A percentile compares a stretch with the other conserved stretches of the same genome.
These are phyloP conservation scores for Acromyrmex heyeri DNA, from an alignment of 1,140 invertebrate genomes.

Conservation along the genomic window DNA sequence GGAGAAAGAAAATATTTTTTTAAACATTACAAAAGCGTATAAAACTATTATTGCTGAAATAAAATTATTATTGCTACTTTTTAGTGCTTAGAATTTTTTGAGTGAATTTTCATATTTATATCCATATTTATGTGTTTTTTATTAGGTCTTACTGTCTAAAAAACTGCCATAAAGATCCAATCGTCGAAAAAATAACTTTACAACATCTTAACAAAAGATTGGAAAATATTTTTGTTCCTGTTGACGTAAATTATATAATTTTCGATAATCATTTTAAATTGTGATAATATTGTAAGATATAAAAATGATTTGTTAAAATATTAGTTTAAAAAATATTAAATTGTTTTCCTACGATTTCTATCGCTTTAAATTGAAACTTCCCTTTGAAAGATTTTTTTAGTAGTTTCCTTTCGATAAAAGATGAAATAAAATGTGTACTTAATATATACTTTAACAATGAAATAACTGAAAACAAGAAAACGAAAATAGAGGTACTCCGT, in stretches of 20 bases:
- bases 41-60: background rate
- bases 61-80: background rate
- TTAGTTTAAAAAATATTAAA: background rate
- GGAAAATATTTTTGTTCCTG: background rate
- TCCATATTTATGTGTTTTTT: background rate
- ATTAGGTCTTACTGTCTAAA: background rate
- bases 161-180: background rate
- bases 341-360: background rate
- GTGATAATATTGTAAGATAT: background rate
- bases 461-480: background rate
- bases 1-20: background rate
- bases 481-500: background rate
- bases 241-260: slow-evolving; percentile 1
- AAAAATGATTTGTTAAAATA: slow-evolving; percentile 1
- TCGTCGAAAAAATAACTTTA: background rate
- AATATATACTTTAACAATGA: background rate
- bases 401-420: background rate
- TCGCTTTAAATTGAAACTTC: background rate
- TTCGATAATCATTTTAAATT: background rate
- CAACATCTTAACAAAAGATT: background rate
- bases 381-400: background rate
- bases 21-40: background rate
- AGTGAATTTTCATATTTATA: background rate
- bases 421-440: background rate
- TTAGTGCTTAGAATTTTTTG: background rate